A percentile compares a stretch with the other conserved stretches of the same genome.
phyloP scores from a whole-genome alignment of 1,140 invertebrate genomes.

The Cecropterus lyciades region DNA sequence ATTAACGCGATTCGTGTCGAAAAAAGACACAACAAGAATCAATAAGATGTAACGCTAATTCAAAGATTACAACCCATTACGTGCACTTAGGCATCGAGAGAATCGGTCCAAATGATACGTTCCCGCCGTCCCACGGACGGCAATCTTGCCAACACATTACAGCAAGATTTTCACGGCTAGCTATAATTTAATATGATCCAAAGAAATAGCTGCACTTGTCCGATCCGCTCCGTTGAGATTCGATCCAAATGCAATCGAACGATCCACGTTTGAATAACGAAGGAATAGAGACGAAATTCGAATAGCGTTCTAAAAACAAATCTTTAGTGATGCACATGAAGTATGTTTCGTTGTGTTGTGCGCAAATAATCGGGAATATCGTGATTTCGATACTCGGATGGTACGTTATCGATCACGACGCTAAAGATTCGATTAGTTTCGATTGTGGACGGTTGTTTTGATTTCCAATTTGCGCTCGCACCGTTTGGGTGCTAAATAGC shows the following conservation, averaged over 20 bases:
- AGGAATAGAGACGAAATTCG: slow-evolving; percentile 45
- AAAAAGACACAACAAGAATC: slow-evolving; percentile 63
- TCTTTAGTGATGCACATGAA: slow-evolving; percentile 41
- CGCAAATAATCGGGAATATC: slow-evolving; percentile 80
- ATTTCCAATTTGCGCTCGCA: slow-evolving; percentile 82
- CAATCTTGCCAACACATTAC: slow-evolving; percentile 80
- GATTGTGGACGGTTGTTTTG: slow-evolving; percentile 81
- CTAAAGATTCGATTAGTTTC: slow-evolving; percentile 78
- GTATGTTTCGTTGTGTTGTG: slow-evolving; percentile 38
- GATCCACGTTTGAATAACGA: slow-evolving; percentile 7
- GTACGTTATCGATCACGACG: slow-evolving; percentile 79
- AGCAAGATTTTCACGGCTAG: slow-evolving; percentile 80
- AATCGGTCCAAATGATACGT: slow-evolving; percentile 75
- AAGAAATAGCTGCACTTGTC: slow-evolving; percentile 79
- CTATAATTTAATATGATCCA: slow-evolving; percentile 84
- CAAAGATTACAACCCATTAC: slow-evolving; percentile 74
- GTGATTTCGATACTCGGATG: slow-evolving; percentile 77
- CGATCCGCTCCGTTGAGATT: slow-evolving; percentile 27
- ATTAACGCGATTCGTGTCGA: slow-evolving; percentile 16
- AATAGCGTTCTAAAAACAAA: slow-evolving; percentile 40
- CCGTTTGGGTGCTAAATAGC: slow-evolving; percentile 79
- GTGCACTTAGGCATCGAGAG: slow-evolving; percentile 61
- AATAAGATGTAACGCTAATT: slow-evolving; percentile 74
- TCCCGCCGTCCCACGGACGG: slow-evolving; percentile 69
- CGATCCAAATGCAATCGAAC: slow-evolving; percentile 12